Base-by-base conservation (phyloP, 2,888 invertebrate genomes). In the Synergus itoensis region DNA sequence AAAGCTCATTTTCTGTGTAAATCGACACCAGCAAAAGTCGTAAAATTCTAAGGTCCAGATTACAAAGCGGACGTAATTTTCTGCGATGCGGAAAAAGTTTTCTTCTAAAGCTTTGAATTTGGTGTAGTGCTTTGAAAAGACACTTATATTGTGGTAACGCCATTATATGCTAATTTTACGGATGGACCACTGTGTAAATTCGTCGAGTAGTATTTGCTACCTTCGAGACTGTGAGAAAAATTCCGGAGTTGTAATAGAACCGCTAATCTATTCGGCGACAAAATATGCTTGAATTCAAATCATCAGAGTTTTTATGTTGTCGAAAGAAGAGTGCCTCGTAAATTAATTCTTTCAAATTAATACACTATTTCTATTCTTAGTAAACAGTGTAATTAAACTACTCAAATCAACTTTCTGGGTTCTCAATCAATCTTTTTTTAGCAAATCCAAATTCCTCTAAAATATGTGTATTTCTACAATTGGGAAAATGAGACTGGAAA, bases 151-250 rank as follows among this genome's bases (percentile, higher is more conserved):
- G 43, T 85, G 81, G 83, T 86, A 85, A 84, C 84, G 86, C 86
- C 86, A 86, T 89, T 89, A 87, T 89, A 88, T 89, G 88, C 85
- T 88, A 88, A 88, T 88, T 86, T 87, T 83, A 86, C 86, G 86
- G 86, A 87, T 86, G 85, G 83, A 79, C 83, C 84, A 81, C 83
- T 84, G 84, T 83, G 85, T 85, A 85, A 86, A 86, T 86, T 85
- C 84, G 80, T 81, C 75, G 79, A 77, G 82, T 78, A 80, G 79
- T 82, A 79, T 81, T 81, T 82, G 78, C 85, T 83, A 83, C 85
- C 83, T 82, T 81, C 76, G 75, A 81, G 78, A 81, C 83, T 85
- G 86, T 85, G 86, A 85, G 86, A 86, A 85, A 81, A 81, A 82
- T 82, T 82, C 82, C 78, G 80, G 80, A 82, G 84, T 77, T 80